Conservation (phyloP, 2,888 invertebrate genomes). For the Pseudanteris insignis region DNA sequence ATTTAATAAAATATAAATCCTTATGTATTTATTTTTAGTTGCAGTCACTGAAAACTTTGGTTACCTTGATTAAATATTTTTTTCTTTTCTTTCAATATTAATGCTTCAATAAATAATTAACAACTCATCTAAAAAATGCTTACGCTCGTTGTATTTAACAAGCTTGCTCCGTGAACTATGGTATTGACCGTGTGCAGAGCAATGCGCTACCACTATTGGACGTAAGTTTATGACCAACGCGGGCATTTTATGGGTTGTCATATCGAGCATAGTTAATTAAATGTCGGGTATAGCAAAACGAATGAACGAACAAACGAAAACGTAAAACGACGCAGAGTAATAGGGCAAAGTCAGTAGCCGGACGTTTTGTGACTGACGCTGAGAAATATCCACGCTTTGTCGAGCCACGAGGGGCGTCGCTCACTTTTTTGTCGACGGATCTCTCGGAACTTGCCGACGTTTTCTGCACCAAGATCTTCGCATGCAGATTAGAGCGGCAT, state of each 20-base stretch:
- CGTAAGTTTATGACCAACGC: constrained; percentile 57
- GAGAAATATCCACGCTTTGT: constrained; percentile 40
- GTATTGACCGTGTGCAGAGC: too few species aligned
- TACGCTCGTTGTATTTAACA: too few species aligned
- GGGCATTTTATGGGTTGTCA: constrained; percentile 55
- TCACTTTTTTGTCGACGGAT: constrained; percentile 40
- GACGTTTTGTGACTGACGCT: constrained; percentile 35
- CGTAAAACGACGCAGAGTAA: constrained; percentile 6
- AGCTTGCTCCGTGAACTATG: too few species aligned
- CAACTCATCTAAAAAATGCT: too few species aligned
- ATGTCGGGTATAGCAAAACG: constrained; percentile 38
- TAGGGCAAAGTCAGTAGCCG: constrained; percentile 25
- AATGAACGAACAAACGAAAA: constrained; percentile 7
- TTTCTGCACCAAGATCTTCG: constrained; percentile 31
- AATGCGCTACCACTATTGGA: constrained; percentile 35
- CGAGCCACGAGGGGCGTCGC: constrained; percentile 35
- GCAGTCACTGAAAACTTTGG: too few species aligned
- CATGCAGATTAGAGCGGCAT: constrained; percentile 42
- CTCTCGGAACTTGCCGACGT: constrained; percentile 37
- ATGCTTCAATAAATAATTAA: too few species aligned
- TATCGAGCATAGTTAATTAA: constrained; percentile 60
- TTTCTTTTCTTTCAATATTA: too few species aligned
- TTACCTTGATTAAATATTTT: too few species aligned
- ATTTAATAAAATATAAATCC: too few species aligned
- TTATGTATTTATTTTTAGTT: too few species aligned